Evolutionary conservation across 2,797 vertebrate species (phyloP).

Genomic region (Pseudochaenichthys georgianus): DNA sequence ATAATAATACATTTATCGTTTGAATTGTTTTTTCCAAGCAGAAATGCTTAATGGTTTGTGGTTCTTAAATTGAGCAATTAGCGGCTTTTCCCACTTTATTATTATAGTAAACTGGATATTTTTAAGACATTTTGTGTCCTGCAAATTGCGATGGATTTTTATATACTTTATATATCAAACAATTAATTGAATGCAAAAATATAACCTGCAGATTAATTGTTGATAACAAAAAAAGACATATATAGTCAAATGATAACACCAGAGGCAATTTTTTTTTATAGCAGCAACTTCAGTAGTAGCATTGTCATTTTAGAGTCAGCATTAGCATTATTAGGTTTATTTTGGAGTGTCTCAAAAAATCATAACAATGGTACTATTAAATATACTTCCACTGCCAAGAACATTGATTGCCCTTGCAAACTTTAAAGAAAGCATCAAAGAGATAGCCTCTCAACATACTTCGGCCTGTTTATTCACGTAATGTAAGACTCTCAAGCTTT

Average conservation of each 20-base stretch:
- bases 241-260: constrained; percentile 12
- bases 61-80: background rate
- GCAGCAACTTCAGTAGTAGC: constrained; percentile 28
- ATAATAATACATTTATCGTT: background rate
- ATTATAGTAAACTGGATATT: background rate
- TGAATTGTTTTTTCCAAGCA: background rate
- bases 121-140: background rate
- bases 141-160: background rate
- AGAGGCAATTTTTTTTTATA: constrained; percentile 38
- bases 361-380: constrained; percentile 76
- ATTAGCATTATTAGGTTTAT: constrained; percentile 55
- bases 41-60: background rate
- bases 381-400: constrained; percentile 63
- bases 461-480: constrained; percentile 66
- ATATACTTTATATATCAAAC: background rate
- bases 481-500: constrained; percentile 57
- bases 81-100: background rate
- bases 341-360: constrained; percentile 66
- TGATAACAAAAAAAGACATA: background rate
- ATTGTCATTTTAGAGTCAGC: constrained; percentile 44
- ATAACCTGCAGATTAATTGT: no score
- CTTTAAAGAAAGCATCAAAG: constrained; percentile 77
- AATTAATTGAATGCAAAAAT: background rate
- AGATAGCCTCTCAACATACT: constrained; percentile 75
- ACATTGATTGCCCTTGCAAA: constrained; percentile 77